Evolutionary conservation across 2,797 vertebrate genomes (phyloP), one percentile per base, ranked within the genome.

Genomic region (Telmatherina bonti): DNA sequence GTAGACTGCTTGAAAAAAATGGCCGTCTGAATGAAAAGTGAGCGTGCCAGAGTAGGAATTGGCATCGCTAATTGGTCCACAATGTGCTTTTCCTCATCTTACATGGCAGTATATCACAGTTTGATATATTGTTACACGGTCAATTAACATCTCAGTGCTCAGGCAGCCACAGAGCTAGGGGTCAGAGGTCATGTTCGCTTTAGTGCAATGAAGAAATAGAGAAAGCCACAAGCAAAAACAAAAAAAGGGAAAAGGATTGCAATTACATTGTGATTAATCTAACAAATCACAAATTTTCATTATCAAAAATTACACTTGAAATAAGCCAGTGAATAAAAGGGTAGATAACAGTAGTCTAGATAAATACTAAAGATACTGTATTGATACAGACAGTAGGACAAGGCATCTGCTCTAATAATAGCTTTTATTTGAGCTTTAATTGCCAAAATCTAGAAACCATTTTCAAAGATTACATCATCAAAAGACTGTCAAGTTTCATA

Each of bases 111-210:
- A 79, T 75, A 82, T 84, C 81, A 85, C 67, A 62, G 64, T 81
- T 51, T 86, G 81, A 88, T 88, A 73, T 82, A 86, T 74, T 84
- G 85, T 80, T 84, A 83, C 84, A 90, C 13, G 79, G 81, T 79
- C 84, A 89, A 87, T 90, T 88, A 90, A 77, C 78, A 83, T 86
- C 84, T 70, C 85, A 71, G 87, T 79, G 79, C 81, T 91, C 86
- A 87, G 76, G 90, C 81, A 89, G 83, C 77, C 87, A 82, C 77
- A 81, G 74, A 83, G 84, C 82, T 75, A 1, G 1, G 59, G 82
- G 84, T 89, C 85, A 89, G 15, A 81, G 88, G 87, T 89, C 79
- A 43, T 1, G 41, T 27, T 73, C 74, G 1, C 55, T 66, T 59
- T 55, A 58, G 70, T 69, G 78, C 13, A 1, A 59, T 56, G 71